Evolutionary conservation across 2,888 invertebrate genomes (phyloP).

Genomic region (Mechanitis messenoides): DNA sequence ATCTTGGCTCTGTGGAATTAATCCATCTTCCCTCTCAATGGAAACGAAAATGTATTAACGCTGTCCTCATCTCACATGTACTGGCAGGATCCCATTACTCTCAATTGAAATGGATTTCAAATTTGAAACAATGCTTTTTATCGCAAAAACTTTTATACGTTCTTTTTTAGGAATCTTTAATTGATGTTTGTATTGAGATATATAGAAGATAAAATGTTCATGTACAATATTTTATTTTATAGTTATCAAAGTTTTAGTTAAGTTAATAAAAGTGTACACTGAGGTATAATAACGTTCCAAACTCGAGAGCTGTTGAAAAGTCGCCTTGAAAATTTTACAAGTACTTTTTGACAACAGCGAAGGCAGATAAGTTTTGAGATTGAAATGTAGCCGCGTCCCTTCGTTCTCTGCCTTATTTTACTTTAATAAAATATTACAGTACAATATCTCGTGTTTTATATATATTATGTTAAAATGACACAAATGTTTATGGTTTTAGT

Average conservation of each 20-base stretch:
- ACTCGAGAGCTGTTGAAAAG: background rate
- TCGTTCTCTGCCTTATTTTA: slow-evolving; percentile 29
- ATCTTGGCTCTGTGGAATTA: slow-evolving; percentile 68
- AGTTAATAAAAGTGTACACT: slow-evolving; percentile 5
- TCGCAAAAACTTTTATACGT: background rate
- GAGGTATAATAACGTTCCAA: slow-evolving; percentile 4
- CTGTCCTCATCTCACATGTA: slow-evolving; percentile 32
- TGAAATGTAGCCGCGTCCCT: slow-evolving; percentile 42
- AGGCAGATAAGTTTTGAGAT: slow-evolving; percentile 49
- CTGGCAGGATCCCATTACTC: slow-evolving; percentile 1
- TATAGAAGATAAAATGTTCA: background rate
- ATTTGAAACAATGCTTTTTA: background rate
- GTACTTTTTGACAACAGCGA: background rate
- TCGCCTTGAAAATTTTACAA: slow-evolving; percentile 1
- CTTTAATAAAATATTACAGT: slow-evolving; percentile 2
- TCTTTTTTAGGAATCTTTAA: background rate
- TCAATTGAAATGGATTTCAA: slow-evolving; percentile 1
- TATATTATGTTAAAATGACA: too few species aligned
- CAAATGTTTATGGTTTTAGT: too few species aligned
- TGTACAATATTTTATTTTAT: background rate
- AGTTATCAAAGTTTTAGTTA: slow-evolving; percentile 1
- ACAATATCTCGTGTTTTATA: too few species aligned
- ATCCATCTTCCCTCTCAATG: slow-evolving; percentile 57
- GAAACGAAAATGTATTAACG: slow-evolving; percentile 47
- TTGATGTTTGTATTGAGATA: background rate